These are phyloP conservation scores for Rhaphigaster nebulosa DNA, from an alignment of 2,888 invertebrate species.

Conservation along the genomic window DNA sequence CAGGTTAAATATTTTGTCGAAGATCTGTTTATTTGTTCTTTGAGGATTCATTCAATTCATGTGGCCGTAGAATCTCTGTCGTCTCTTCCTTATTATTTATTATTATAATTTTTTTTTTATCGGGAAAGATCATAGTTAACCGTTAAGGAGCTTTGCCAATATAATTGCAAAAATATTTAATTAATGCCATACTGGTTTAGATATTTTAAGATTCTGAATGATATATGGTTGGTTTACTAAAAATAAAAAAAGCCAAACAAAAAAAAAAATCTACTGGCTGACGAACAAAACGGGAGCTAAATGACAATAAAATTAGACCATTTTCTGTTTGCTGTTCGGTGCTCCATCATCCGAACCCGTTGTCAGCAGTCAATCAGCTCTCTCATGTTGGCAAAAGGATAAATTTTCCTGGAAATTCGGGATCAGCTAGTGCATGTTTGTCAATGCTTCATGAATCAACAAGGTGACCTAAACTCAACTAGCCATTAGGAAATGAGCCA, in stretches of 20 bases:
- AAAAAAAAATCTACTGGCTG: not conserved
- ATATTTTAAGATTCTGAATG: not conserved
- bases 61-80: too few relatives aligned
- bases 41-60: too few relatives aligned
- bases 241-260: too few relatives aligned
- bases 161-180: too few relatives aligned
- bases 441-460: not conserved
- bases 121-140: too few relatives aligned
- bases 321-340: not conserved
- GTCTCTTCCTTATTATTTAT: too few relatives aligned
- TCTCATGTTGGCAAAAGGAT: not conserved
- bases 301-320: not conserved
- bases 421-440: not conserved
- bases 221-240: not conserved
- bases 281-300: not conserved
- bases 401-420: not conserved
- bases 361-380: slow-evolving; percentile 4
- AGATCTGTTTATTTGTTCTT: too few relatives aligned
- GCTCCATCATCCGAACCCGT: not conserved
- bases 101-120: too few relatives aligned
- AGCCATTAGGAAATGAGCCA: too few relatives aligned
- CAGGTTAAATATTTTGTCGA: too few relatives aligned
- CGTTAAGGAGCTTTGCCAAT: too few relatives aligned
- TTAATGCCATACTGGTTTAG: not conserved
- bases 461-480: not conserved